These are phyloP conservation scores for Boloria selene DNA, from an alignment of 2,888 invertebrate species.

Conservation along the genomic window DNA sequence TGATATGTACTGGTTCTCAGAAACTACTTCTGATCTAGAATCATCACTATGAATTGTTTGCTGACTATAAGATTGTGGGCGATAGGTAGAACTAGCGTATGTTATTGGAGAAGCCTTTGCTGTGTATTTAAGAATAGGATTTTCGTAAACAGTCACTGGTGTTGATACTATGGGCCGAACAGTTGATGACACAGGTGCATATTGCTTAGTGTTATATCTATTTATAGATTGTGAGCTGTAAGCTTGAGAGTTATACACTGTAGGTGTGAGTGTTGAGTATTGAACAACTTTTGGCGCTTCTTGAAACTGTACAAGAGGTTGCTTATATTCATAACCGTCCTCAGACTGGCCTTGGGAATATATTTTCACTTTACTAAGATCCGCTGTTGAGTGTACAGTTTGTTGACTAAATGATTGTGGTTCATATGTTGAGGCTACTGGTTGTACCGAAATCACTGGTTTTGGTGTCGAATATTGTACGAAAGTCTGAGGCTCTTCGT, in stretches of 20 bases:
- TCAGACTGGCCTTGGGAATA: constrained; percentile 48
- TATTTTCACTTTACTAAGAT: constrained; percentile 55
- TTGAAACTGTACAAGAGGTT: constrained; percentile 45
- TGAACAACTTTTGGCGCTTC: constrained; percentile 33
- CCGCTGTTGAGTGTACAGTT: constrained; percentile 59
- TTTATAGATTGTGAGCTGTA: constrained; percentile 62
- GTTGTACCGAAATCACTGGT: constrained; percentile 53
- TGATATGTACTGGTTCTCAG: constrained; percentile 47
- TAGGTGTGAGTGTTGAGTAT: constrained; percentile 41
- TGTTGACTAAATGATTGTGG: constrained; percentile 64
- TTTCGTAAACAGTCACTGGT: constrained; percentile 43
- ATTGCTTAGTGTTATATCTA: constrained; percentile 33
- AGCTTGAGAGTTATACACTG: constrained; percentile 57
- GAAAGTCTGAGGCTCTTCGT: constrained; percentile 43
- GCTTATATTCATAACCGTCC: constrained; percentile 57
- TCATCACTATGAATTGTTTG: constrained; percentile 64
- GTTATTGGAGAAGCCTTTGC: constrained; percentile 38
- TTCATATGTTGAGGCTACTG: constrained; percentile 58
- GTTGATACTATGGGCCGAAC: constrained; percentile 37
- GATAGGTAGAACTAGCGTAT: constrained; percentile 48
- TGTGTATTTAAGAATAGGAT: constrained; percentile 43
- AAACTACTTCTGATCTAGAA: constrained; percentile 46
- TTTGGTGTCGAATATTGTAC: constrained; percentile 52
- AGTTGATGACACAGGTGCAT: constrained; percentile 39
- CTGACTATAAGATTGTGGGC: constrained; percentile 59